A percentile compares a stretch with the other conserved stretches of the same genome.
These are phyloP conservation scores for Thryonomys swinderianus DNA, from an alignment of 2,113 vertebrate species.

Conservation along the genomic window DNA sequence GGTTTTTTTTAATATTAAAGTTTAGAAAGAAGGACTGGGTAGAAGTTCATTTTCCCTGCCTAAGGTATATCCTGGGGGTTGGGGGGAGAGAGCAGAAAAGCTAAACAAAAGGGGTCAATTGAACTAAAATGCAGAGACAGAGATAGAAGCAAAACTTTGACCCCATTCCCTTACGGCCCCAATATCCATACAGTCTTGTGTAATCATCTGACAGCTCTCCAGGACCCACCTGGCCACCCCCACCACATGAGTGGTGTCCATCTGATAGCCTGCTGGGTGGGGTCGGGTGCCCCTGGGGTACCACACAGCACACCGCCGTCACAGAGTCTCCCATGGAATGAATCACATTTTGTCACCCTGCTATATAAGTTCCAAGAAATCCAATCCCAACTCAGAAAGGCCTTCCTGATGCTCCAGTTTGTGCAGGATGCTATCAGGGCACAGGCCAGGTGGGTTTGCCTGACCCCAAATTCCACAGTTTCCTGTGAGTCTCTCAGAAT, in stretches of 20 bases:
- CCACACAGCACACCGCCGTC: fast-evolving
- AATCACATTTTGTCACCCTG: background rate
- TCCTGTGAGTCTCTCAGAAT: background rate
- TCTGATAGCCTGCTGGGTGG: background rate
- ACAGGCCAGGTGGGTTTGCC: too few relatives aligned
- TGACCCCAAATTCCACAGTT: background rate
- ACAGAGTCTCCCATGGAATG: background rate
- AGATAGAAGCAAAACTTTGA: background rate
- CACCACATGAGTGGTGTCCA: background rate
- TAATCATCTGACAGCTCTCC: background rate
- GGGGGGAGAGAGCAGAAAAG: background rate
- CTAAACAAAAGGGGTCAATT: background rate
- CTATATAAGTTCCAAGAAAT: background rate
- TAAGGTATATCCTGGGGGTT: background rate
- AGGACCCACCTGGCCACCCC: background rate
- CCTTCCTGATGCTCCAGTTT: background rate
- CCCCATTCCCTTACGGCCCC: background rate
- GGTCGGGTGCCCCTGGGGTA: too few relatives aligned
- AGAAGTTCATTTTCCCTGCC: background rate
- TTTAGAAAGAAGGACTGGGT: background rate
- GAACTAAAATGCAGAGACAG: background rate
- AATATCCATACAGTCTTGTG: background rate
- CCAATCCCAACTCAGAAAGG: background rate
- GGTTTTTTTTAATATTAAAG: background rate
- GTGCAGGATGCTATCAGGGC: background rate